Evolutionary conservation across 2,113 vertebrate genomes (phyloP), one percentile per base, ranked within the genome.

Genomic region (Archilochus colubris): DNA sequence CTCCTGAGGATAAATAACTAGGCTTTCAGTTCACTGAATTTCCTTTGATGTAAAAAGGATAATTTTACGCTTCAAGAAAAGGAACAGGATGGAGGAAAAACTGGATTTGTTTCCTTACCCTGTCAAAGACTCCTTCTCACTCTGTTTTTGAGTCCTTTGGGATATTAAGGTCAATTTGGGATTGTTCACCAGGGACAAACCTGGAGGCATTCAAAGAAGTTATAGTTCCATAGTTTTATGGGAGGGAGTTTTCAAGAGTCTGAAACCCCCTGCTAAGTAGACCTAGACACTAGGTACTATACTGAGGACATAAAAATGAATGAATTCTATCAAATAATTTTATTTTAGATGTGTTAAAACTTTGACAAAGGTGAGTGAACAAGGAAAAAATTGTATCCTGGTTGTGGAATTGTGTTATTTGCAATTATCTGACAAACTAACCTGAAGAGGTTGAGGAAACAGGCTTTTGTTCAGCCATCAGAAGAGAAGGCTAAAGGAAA

Each of bases 1-100:
- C 81, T 54, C 2, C n/a, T 14, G 55, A 36, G 62, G 57, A 93
- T 58, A 81, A 82, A 82, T 77, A 76, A 83, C 84, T 23, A 19
- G 3, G 89, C 59, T 92, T 62, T 76, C 27, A 89, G 54, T 84
- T 82, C 0, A 3, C 51, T 9, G 31, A 24, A 66, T 94, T 94
- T 50, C 63, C 87, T 93, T 94, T 89, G 84, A 94, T 94, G 89
- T 79, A 89, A 70, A 69, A 87, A 87, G 63, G 67, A 40, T 27
- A 80, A 94, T 94, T 94, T 96, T 78, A 94, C 0, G 7, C 94
- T 90, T 76, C 70, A 85, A 85, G 63, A 82, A 97, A 93, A 94
- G 67, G 94, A 91, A 92, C 9, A 69, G 67, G 44, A 83, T 3
- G 46, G 36, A 80, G 40, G 38, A 95, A 95, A 87, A 93, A 59